These are phyloP conservation scores for Gandaritis pyraliata DNA, from an alignment of 2,888 invertebrate species.

Conservation along the genomic window DNA sequence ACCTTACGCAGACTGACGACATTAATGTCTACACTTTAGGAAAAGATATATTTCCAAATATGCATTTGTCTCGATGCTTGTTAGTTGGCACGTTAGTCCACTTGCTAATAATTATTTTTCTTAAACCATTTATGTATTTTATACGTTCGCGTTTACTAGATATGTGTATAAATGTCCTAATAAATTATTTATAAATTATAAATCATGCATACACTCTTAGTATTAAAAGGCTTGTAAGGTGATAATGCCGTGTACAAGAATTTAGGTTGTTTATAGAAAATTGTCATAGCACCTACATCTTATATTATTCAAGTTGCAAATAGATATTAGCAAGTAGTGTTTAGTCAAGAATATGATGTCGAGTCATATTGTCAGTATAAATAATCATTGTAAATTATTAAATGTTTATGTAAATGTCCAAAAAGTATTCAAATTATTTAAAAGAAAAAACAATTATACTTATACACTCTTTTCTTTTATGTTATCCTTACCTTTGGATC, in stretches of 20 bases:
- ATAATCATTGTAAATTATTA: constrained; percentile 85
- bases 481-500: constrained; percentile 64
- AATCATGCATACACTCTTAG: constrained; percentile 84
- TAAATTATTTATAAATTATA: constrained; percentile 80
- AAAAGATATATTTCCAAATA: constrained; percentile 64
- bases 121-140: constrained; percentile 62
- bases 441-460: constrained; percentile 80
- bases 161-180: constrained; percentile 76
- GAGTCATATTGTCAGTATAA: constrained; percentile 82
- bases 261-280: constrained; percentile 80
- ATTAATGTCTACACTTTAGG: constrained; percentile 51
- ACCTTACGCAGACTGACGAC: constrained; percentile 71
- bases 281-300: constrained; percentile 78
- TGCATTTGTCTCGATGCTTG: constrained; percentile 75
- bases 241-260: constrained; percentile 71
- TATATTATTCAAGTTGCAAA: constrained; percentile 72
- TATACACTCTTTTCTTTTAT: constrained; percentile 76
- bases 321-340: constrained; percentile 77
- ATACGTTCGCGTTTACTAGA: constrained; percentile 65
- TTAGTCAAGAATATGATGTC: constrained; percentile 82
- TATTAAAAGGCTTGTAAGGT: constrained; percentile 76
- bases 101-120: constrained; percentile 59
- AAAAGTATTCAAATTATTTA: constrained; percentile 85
- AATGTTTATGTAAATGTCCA: constrained; percentile 85
- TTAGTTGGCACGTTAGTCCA: constrained; percentile 61